phyloP scores from a whole-genome alignment of 2,113 vertebrate species.

The Phalacrocorax aristotelis region DNA sequence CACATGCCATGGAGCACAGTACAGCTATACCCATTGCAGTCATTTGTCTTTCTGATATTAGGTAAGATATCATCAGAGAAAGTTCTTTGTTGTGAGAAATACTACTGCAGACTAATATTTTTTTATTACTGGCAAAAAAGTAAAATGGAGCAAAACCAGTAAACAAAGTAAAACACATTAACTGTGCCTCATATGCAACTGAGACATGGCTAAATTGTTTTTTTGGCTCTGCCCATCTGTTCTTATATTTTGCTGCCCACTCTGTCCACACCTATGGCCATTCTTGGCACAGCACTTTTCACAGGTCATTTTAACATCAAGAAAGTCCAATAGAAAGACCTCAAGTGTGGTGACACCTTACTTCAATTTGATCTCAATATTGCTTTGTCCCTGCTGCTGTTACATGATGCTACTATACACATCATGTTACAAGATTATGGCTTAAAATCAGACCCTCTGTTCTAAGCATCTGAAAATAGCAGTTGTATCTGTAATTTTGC shows the following conservation, averaged over 20 bases:
- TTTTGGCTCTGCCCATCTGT: background rate
- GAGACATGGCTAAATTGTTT: background rate
- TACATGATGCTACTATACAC: background rate
- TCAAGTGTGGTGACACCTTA: background rate
- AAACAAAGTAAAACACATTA: background rate
- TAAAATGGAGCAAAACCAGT: background rate
- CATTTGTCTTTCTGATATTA: background rate
- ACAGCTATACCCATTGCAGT: background rate
- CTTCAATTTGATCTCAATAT: background rate
- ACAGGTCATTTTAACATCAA: background rate
- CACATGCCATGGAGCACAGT: background rate
- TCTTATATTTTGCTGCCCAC: background rate
- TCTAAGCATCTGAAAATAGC: background rate
- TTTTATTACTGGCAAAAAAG: background rate
- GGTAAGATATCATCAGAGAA: background rate
- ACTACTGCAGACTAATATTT: background rate
- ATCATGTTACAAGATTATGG: background rate
- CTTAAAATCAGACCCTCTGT: background rate
- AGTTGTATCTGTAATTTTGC: background rate
- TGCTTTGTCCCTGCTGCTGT: background rate
- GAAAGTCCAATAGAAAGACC: background rate
- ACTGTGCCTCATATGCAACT: background rate
- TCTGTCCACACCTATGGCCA: background rate
- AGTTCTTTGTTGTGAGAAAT: background rate
- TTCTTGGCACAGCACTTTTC: background rate